These are phyloP conservation scores for Cisticola juncidis DNA, from an alignment of 2,113 vertebrate species.

Conservation along the genomic window DNA sequence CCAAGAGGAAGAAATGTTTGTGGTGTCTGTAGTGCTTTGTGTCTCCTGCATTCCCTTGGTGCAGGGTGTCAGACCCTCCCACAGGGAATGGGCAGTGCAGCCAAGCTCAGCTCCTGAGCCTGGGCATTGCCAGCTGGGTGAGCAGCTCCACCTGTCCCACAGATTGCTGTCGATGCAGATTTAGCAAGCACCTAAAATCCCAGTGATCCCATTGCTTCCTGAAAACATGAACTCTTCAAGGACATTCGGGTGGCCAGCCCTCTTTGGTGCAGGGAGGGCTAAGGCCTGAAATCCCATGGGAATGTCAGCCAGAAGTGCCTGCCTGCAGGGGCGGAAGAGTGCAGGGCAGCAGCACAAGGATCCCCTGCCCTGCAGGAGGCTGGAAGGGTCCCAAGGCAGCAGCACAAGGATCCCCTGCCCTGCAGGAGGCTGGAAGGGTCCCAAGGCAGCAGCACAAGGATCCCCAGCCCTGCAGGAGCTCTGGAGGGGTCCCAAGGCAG, in stretches of 20 bases:
- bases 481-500: neutral
- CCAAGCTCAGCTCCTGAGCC: neutral
- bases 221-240: neutral
- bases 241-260: neutral
- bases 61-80: neutral
- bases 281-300: neutral
- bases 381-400: neutral
- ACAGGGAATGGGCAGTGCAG: neutral
- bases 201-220: neutral
- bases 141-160: fast-evolving
- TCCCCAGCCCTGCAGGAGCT: neutral
- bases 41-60: neutral
- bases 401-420: neutral
- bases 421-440: neutral
- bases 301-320: neutral
- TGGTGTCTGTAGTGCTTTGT: neutral
- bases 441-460: neutral
- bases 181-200: neutral
- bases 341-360: neutral
- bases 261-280: neutral
- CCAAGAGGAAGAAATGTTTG: neutral
- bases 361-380: neutral
- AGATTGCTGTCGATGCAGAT: neutral
- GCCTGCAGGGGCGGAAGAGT: neutral
- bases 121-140: neutral